Evolutionary conservation across 1,140 invertebrate species (phyloP).

Genomic region (Heliothis subflexa): DNA sequence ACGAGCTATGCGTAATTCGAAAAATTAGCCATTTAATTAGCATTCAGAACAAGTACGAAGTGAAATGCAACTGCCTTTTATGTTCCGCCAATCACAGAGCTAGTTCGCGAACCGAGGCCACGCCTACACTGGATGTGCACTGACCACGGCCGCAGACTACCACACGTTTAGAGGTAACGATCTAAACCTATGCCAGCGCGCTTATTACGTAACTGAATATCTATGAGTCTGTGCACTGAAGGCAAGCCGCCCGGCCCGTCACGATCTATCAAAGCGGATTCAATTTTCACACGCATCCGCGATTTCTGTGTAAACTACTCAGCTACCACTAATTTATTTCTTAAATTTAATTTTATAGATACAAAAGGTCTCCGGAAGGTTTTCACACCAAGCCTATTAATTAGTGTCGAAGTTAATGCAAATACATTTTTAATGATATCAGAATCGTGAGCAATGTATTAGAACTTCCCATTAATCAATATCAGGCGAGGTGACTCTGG

Average conservation of each 20-base stretch:
- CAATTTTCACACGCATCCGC: conserved; percentile 42
- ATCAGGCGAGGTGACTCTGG: conserved; percentile 53
- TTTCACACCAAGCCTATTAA: conserved; percentile 41
- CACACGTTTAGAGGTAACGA: conserved; percentile 46
- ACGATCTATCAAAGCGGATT: conserved; percentile 47
- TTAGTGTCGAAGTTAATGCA: conserved; percentile 42
- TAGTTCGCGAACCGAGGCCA: conserved; percentile 65
- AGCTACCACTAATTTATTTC: conserved; percentile 29
- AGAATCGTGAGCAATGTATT: conserved; percentile 57
- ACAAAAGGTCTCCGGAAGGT: conserved; percentile 38
- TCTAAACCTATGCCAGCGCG: conserved; percentile 46
- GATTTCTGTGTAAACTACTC: conserved; percentile 45
- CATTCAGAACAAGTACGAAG: conserved; percentile 66
- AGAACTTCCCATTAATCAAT: conserved; percentile 60
- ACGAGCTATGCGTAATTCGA: conserved; percentile 36
- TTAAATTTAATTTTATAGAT: conserved; percentile 36
- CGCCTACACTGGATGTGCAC: conserved; percentile 72
- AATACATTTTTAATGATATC: conserved; percentile 49
- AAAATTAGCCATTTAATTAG: conserved; percentile 62
- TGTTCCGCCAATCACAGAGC: conserved; percentile 68
- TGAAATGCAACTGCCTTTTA: conserved; percentile 78
- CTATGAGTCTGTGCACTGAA: conserved; percentile 36
- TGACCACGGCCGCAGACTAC: conserved; percentile 59
- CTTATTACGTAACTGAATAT: conserved; percentile 46
- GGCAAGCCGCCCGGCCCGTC: conserved; percentile 30